phyloP scores from a whole-genome alignment of 2,113 vertebrate species.

The rabbit (Oryctolagus cuniculus) region mOryCun1.1 NC_091445.1:53248501-53249000 shows the following conservation, averaged over 20 bases:
- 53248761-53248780: background rate
- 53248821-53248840: background rate
- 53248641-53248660: background rate
- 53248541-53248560: no score
- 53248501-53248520: no score
- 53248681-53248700: background rate
- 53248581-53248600: background rate
- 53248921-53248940: background rate
- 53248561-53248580: background rate
- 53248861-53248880: rapidly evolving
- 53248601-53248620: background rate
- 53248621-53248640: background rate
- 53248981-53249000: background rate
- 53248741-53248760: background rate
- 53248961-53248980: background rate
- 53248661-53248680: background rate
- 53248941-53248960: background rate
- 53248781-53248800: background rate
- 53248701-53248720: background rate
- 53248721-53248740: background rate
- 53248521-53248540: no score
- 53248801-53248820: rapidly evolving
- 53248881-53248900: background rate
- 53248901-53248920: background rate
- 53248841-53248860: background rate